Base-by-base conservation (phyloP, 2,888 invertebrate genomes). In the Synergus umbraculus region DNA sequence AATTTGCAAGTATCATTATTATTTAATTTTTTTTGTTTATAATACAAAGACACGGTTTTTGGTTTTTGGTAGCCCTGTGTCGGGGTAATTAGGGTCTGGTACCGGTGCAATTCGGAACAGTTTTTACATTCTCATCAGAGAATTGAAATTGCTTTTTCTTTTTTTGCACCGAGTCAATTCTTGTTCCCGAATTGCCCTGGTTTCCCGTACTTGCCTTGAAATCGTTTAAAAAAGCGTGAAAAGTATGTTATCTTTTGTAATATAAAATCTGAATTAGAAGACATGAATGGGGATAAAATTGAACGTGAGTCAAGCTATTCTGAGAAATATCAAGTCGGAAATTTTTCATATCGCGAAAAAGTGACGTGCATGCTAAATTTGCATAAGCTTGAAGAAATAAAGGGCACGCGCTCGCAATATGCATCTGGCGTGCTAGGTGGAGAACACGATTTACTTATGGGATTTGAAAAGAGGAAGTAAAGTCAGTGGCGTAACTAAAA, bases 381-480 rank as follows among this genome's bases (percentile, higher is more conserved):
- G 10, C 60, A 60, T 22, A 60, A 60, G 60, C 22, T 46, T 12
- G 18, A 60, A 60, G 60, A 7, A 65, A 65, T 66, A 54, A 54
- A 73, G 54, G 73, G 73, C 73, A 73, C 73, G 73, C 73, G 73
- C 49, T 54, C 73, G n/a, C 49, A 69, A 54, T 54, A 49, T 49
- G 37, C 73, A 73, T 54, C 73, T 73, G 73, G 49, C 54, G 54
- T 15, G 54, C 15, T 54, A 54, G 54, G 54, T 29, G n/a, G 29
- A n/a, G 73, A 73, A 65, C 41, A 4, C 43, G 18, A 65, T 65
- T 9, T 43, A 65, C 41, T 65, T 41, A 18, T 22, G 15, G 8
- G 43, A 65, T n/a, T 37, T 65, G 65, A 54, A 54, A 37, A 54
- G 37, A 73, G 49, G 49, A 54, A 73, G 46, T 22, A 73, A 73